Base-by-base conservation (phyloP, 1,140 invertebrate species). In the Ostrea denselamellosa region DNA sequence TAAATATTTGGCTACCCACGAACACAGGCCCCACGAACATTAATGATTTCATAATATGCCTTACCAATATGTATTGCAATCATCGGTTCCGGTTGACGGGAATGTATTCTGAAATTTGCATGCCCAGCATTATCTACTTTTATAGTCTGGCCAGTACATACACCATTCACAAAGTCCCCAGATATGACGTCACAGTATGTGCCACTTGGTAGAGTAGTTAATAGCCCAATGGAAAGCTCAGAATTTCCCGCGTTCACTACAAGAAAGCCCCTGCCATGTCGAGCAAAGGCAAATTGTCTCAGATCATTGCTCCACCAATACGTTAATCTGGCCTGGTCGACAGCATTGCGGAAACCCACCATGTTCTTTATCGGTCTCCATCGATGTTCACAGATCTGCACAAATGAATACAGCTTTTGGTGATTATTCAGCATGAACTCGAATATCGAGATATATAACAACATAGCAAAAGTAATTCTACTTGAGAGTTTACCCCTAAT, bases 111-210 rank as follows among this genome's bases (percentile, higher is more conserved):
- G 28, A 83, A 53, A 83, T 12, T 52, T 17, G 82, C 82, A 52
- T 54, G 44, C 53, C 82, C 82, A 54, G n/a, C 17, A 14, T 83
- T 34, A 53, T 54, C 25, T n/a, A 83, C 82, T 52, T n/a, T 52
- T 4, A 83, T 44, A 4, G 44, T 83, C 97, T 0, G 96, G 97
- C 91, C 97, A 98, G 68, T 77, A 0, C 91, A 88, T 14, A 96
- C 96, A 85, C 96, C 94, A 0, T 94, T 92, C 65, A 96, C 95
- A 81, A 28, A 17, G 8, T 94, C 95, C 34, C 97, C 97, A 19
- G 96, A 97, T 85, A 98, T 98, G 3, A 98, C 96, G 92, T 98
- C 98, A 94, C 98, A 98, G 93, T 98, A 98, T 0, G 87, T 95
- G 4, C 98, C 98, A 91, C 96, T 94, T 0, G 97, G 96, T 17